phyloP scores from a whole-genome alignment of 2,113 vertebrate species.

The Suricata suricatta region DNA sequence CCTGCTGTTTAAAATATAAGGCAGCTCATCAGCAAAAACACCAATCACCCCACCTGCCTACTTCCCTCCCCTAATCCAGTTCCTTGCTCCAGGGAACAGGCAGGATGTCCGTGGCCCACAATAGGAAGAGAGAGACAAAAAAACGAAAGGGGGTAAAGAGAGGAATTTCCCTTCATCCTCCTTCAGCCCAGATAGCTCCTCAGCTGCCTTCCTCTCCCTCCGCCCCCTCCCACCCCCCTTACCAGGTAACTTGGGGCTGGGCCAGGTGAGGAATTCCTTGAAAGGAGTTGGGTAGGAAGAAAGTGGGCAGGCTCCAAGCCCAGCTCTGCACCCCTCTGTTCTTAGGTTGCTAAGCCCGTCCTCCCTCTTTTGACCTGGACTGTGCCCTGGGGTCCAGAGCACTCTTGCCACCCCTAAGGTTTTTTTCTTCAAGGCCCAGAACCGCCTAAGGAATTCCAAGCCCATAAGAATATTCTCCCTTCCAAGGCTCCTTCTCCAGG shows the following conservation, averaged over 20 bases:
- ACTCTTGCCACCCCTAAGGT: not conserved
- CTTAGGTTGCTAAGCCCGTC: slow-evolving; percentile 12
- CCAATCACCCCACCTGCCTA: not conserved
- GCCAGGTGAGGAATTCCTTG: not conserved
- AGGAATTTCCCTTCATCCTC: not conserved
- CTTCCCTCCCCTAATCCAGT: not conserved
- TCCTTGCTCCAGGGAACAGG: not conserved
- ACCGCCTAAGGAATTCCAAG: not conserved
- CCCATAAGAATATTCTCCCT: not conserved
- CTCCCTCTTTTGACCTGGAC: not conserved
- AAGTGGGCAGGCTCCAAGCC: not conserved
- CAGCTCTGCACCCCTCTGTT: not conserved
- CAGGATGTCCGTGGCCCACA: not conserved
- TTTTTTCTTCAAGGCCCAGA: not conserved
- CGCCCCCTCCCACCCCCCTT: not conserved
- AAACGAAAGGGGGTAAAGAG: not conserved
- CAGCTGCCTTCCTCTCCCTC: not conserved
- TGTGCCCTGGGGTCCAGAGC: not conserved
- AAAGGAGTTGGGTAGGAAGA: not conserved
- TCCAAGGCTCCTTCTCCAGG: not conserved
- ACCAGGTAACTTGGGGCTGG: not conserved
- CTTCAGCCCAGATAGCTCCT: not conserved
- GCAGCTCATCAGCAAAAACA: not conserved
- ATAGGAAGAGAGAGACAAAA: not conserved
- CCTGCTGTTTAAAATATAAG: not conserved